These are phyloP conservation scores for Luffia ferchaultella DNA, from an alignment of 2,888 invertebrate species.

Conservation along the genomic window DNA sequence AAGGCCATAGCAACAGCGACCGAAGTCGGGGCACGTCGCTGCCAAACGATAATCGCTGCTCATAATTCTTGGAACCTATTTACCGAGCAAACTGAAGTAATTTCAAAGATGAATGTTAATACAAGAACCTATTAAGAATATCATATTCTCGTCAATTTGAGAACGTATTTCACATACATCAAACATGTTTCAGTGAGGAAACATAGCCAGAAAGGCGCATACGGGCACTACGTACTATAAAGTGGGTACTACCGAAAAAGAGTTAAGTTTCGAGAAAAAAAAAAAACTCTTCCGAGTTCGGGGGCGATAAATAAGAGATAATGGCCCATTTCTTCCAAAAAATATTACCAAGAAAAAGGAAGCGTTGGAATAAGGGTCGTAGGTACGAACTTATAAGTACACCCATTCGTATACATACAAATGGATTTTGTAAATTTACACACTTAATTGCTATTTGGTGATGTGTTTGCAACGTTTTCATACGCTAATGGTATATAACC, in stretches of 20 bases:
- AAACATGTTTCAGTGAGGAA: conserved; percentile 20
- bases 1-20: no score
- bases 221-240: not conserved
- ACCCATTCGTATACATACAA: no score
- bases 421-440: no score
- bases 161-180: not conserved
- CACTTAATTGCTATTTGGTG: no score
- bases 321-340: conserved; percentile 41
- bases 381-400: conserved; percentile 3
- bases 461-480: no score
- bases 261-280: conserved; percentile 28
- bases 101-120: not conserved
- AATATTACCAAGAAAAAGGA: conserved; percentile 38
- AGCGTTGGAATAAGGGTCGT: conserved; percentile 1
- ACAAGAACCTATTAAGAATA: not conserved
- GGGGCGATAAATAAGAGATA: conserved; percentile 42
- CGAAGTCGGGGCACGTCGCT: no score
- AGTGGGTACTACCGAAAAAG: conserved; percentile 23
- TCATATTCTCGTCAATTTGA: not conserved
- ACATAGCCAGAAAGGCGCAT: conserved; percentile 16
- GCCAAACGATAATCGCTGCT: no score
- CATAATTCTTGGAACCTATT: no score
- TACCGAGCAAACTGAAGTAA: no score
- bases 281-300: conserved; percentile 28
- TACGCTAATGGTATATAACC: no score